Evolutionary conservation across 2,113 vertebrate species (phyloP), one percentile per base, ranked within the genome.

Genomic region (Otis tarda): DNA sequence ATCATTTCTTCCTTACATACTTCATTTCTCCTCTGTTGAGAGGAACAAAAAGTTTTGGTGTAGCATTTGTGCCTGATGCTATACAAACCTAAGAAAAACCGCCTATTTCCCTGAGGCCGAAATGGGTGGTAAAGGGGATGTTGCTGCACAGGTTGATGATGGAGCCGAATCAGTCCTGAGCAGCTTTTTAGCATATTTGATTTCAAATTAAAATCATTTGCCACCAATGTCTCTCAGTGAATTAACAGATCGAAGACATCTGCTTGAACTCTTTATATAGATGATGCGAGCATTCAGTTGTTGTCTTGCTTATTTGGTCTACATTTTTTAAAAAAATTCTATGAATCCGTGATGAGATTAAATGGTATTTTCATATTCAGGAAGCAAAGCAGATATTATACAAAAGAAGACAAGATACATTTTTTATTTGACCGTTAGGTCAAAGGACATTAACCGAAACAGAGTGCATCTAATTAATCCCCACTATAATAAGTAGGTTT

Each of bases 171-270:
- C 92, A 96, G 96, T 96, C 96, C 87, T 59, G 71, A 95, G 91
- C 89, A 97, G 92, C 93, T 98, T 98, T 97, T 97, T 89, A 89
- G 89, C 93, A 87, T 71, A 91, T 80, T 95, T 97, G 92, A 97
- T 98, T 97, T 97, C 97, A 97, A 97, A 97, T 96, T 96, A 96
- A 97, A 98, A 89, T 64, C 65, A 88, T 93, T 90, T 94, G 87
- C 96, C 89, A 97, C 67, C 79, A 76, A 94, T 83, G 82, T 71
- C 91, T 94, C 86, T 92, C 95, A 83, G 93, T 93, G 90, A 97
- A 95, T 91, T 76, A 95, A 85, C 68, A 71, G 95, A 93, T 87
- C 91, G 92, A 85, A 94, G 95, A 75, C 53, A 93, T 83, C 74
- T 95, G 87, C 96, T 95, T 94, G 85, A 93, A 87, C 90, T 97